phyloP scores from a whole-genome alignment of 2,113 vertebrate genomes.

The Lichenostomus cassidix region DNA sequence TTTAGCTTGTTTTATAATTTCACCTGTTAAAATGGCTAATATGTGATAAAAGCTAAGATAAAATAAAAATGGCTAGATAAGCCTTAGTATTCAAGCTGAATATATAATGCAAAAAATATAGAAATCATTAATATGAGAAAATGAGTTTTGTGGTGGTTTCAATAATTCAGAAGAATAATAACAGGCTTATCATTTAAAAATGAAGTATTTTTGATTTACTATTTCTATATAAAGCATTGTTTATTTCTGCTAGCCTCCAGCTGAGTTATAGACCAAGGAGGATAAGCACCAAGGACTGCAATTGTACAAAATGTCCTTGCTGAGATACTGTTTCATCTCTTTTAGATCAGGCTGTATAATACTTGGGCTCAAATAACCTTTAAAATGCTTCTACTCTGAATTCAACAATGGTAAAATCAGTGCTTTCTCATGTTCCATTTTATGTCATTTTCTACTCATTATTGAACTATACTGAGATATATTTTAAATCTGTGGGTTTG shows the following conservation, averaged over 20 bases:
- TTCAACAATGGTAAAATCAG: background rate
- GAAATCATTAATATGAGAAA: background rate
- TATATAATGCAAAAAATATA: background rate
- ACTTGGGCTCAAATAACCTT: background rate
- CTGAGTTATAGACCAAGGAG: slow-evolving; percentile 8
- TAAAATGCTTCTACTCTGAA: background rate
- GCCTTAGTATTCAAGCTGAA: background rate
- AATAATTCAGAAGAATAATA: slow-evolving; percentile 5
- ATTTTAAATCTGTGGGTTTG: background rate
- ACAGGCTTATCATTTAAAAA: background rate
- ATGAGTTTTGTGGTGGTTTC: background rate
- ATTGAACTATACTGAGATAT: background rate
- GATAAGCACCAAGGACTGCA: background rate
- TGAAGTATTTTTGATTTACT: background rate
- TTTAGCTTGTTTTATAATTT: background rate
- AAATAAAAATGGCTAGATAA: background rate
- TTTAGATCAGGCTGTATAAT: background rate
- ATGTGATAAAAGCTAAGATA: background rate
- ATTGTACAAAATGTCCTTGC: slow-evolving; percentile 14
- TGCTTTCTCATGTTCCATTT: background rate
- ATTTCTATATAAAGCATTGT: background rate
- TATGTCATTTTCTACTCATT: background rate
- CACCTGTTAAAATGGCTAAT: background rate
- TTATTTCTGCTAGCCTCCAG: slow-evolving; percentile 11
- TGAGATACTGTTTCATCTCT: slow-evolving; percentile 1